These are phyloP conservation scores for Apogon hyalosoma DNA, from an alignment of 2,797 vertebrate species.

Conservation along the genomic window DNA sequence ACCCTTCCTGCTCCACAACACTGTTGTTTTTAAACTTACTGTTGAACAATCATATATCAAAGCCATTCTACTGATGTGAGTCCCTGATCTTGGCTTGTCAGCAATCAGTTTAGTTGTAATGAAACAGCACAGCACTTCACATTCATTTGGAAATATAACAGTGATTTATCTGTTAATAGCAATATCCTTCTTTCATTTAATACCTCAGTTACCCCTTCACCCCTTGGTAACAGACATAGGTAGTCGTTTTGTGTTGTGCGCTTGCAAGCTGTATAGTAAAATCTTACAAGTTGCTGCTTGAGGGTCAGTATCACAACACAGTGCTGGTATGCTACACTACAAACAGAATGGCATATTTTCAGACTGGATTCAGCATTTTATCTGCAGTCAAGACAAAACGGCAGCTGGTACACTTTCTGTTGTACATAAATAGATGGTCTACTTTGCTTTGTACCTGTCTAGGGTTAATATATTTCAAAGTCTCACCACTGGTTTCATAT, in stretches of 20 bases:
- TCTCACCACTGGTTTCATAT: conserved; percentile 75
- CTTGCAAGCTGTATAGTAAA: conserved; percentile 56
- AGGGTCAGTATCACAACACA: conserved; percentile 37
- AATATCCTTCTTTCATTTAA: conserved; percentile 75
- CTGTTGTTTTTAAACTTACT: conserved; percentile 73
- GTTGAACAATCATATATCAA: conserved; percentile 73
- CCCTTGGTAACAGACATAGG: conserved; percentile 45
- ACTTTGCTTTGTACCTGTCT: conserved; percentile 35
- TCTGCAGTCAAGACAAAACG: conserved; percentile 27
- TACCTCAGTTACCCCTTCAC: conserved; percentile 63
- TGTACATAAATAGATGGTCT: conserved; percentile 35
- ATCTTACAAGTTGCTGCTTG: conserved; percentile 66
- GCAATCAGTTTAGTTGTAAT: conserved; percentile 44
- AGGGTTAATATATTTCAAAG: conserved; percentile 42
- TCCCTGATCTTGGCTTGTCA: conserved; percentile 47
- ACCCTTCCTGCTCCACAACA: conserved; percentile 67
- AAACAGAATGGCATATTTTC: conserved; percentile 50
- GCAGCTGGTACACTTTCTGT: conserved; percentile 49
- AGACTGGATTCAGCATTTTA: conserved; percentile 40
- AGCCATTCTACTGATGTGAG: conserved; percentile 77
- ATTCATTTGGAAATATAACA: conserved; percentile 56
- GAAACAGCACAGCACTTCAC: conserved; percentile 59
- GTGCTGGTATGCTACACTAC: conserved; percentile 59
- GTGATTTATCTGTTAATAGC: conserved; percentile 71
- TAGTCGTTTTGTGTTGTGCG: conserved; percentile 52